phyloP scores from a whole-genome alignment of 2,797 vertebrate species.

The Stomatorhinus walkeri region DNA sequence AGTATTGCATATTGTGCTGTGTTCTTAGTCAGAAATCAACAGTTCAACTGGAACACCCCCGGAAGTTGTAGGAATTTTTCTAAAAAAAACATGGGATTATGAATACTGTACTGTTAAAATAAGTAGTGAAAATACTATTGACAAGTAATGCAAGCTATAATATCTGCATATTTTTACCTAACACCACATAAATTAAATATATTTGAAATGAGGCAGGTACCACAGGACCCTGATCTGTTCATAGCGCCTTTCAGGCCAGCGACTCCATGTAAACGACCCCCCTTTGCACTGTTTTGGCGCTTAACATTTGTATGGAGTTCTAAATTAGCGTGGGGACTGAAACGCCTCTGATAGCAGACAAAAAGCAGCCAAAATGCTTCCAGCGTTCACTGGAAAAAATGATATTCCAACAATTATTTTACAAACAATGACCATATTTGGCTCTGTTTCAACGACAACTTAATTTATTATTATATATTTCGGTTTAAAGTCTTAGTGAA shows the following conservation, averaged over 20 bases:
- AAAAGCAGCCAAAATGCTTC: not conserved
- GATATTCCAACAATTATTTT: not conserved
- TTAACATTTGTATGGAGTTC: not conserved
- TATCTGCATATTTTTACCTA: not conserved
- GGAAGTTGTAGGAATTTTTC: not conserved
- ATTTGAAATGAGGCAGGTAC: not conserved
- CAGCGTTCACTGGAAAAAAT: not conserved
- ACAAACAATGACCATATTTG: not conserved
- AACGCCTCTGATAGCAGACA: not conserved
- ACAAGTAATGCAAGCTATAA: not conserved
- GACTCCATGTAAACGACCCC: not conserved
- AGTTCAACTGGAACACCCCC: not conserved
- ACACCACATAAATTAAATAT: not conserved
- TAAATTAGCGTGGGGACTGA: not conserved
- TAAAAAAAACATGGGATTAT: not conserved
- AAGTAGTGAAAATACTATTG: not conserved
- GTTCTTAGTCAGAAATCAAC: not conserved
- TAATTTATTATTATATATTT: not conserved
- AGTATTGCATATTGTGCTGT: not conserved
- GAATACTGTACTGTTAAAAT: not conserved
- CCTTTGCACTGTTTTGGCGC: not conserved
- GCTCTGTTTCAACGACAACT: not conserved
- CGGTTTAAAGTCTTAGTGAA: not conserved
- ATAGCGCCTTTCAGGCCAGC: not conserved
- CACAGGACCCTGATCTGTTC: not conserved